Evolutionary conservation across 2,888 invertebrate species (phyloP).

Genomic region (Lycia hirtaria): DNA sequence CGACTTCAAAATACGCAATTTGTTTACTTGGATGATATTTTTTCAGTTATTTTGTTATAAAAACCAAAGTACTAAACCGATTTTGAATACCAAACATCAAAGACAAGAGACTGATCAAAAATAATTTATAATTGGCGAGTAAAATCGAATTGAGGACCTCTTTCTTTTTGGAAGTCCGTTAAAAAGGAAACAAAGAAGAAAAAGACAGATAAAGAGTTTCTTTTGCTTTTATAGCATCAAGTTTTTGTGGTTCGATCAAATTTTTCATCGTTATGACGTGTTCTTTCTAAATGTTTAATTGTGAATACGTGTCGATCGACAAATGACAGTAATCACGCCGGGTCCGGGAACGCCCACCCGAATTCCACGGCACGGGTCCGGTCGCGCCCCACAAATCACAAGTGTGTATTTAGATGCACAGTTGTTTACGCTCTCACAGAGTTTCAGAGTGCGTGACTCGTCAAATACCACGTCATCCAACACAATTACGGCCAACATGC

Average conservation of each 20-base stretch:
- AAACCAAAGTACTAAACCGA: too few species aligned
- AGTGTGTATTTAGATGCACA: slow-evolving; percentile 41
- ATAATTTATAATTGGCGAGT: too few species aligned
- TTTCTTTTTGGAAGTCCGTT: too few species aligned
- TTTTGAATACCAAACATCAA: too few species aligned
- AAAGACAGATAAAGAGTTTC: too few species aligned
- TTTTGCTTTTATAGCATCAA: too few species aligned
- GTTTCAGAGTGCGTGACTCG: slow-evolving; percentile 69
- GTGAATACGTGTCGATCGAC: slow-evolving; percentile 46
- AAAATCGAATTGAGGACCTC: too few species aligned
- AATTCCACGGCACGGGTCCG: slow-evolving; percentile 50
- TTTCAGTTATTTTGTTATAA: too few species aligned
- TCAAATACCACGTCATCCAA: slow-evolving; percentile 60
- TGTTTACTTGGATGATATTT: too few species aligned
- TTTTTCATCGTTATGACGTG: background rate
- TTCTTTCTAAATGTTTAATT: slow-evolving; percentile 7
- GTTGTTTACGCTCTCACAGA: slow-evolving; percentile 65
- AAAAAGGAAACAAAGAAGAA: too few species aligned
- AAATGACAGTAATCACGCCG: slow-evolving; percentile 56
- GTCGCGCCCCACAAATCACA: slow-evolving; percentile 37
- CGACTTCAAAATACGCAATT: too few species aligned
- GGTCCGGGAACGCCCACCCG: slow-evolving; percentile 52
- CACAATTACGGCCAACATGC: slow-evolving; percentile 40
- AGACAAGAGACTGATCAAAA: too few species aligned
- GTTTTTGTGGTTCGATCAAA: background rate